Evolutionary conservation across 2,797 vertebrate species (phyloP).

Genomic region (Aeoliscus strigatus): DNA sequence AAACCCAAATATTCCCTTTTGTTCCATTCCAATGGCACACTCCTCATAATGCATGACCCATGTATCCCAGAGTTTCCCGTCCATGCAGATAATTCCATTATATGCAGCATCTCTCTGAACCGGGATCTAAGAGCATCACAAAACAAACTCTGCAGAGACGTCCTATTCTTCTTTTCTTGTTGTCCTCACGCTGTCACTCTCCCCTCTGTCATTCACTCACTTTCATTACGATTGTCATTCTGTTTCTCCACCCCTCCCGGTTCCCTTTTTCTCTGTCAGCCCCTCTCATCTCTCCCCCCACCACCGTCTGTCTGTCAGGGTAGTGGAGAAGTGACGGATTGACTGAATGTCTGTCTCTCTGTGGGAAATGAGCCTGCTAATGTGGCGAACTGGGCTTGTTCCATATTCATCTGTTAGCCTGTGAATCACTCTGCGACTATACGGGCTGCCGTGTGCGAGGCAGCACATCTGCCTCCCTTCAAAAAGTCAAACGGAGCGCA

Average conservation of each 20-base stretch:
- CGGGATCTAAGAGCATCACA: slow-evolving; percentile 4
- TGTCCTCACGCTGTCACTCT: slow-evolving; percentile 15
- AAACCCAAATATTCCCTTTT: slow-evolving; percentile 13
- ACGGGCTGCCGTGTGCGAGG: slow-evolving; percentile 31
- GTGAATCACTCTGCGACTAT: slow-evolving; percentile 43
- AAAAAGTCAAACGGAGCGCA: slow-evolving; percentile 58
- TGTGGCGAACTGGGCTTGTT: slow-evolving; percentile 60
- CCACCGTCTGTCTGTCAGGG: slow-evolving; percentile 25
- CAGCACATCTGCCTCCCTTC: slow-evolving; percentile 49
- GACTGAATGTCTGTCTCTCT: slow-evolving; percentile 53
- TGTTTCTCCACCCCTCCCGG: slow-evolving; percentile 2
- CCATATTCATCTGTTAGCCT: slow-evolving; percentile 63
- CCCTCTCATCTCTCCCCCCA: neutral
- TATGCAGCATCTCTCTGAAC: slow-evolving; percentile 27
- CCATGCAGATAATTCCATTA: slow-evolving; percentile 38
- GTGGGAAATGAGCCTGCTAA: slow-evolving; percentile 67
- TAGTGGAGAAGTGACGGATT: slow-evolving; percentile 47
- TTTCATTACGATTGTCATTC: slow-evolving; percentile 31
- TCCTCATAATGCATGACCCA: slow-evolving; percentile 17
- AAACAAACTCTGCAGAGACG: slow-evolving; percentile 22
- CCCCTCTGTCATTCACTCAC: slow-evolving; percentile 12
- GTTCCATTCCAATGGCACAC: slow-evolving; percentile 1
- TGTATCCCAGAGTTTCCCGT: slow-evolving; percentile 18
- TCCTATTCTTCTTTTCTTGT: slow-evolving; percentile 11
- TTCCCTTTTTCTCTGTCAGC: neutral